Evolutionary conservation across 2,888 invertebrate genomes (phyloP), one percentile per base, ranked within the genome.

Genomic region (Tenodera sinensis): DNA sequence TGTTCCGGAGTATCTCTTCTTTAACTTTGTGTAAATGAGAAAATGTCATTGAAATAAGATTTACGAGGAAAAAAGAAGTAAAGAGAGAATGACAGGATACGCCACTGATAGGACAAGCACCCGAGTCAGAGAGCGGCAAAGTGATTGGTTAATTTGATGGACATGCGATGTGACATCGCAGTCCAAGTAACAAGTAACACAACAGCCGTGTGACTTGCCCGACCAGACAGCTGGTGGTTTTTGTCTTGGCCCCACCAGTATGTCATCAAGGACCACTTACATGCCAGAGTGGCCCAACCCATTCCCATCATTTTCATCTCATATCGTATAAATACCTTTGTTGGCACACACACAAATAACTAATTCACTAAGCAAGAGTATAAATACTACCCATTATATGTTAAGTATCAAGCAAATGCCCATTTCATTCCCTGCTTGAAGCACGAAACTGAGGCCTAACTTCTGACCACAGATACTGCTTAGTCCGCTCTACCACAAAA

Each of bases 111-210:
- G 20, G 54, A 20, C 25, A 71, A 3, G 54, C 54, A 54, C 14
- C 54, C 54, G 30, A 54, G 54, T 54, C 54, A 71, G 1, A 54
- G 54, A 54, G 54, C 54, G 54, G 54, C 54, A 54, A 54, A 54
- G 54, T 47, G 85, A 85, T 85, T 85, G 85, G 47, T 47, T n/a
- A 85, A 85, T 85, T 85, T 85, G 85, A 85, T 27, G 54, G 25
- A 12, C 27, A 85, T 54, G 54, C 71, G 28, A 85, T n/a, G 85
- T 54, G 85, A 85, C 85, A 85, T 28, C 15, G 27, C 42, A 20
- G 54, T 85, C 54, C 85, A 54, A 14, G 54, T 27, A 54, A 54
- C 85, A 54, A 85, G 54, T 54, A 42, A 54, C n/a, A 85, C 85
- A 85, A 85, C 54, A 85, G 85, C 54, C 85, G 47, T 47, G 85